Evolutionary conservation across 1,140 invertebrate species (phyloP), one percentile per base, ranked within the genome.

Genomic region (Centruroides vittatus): DNA sequence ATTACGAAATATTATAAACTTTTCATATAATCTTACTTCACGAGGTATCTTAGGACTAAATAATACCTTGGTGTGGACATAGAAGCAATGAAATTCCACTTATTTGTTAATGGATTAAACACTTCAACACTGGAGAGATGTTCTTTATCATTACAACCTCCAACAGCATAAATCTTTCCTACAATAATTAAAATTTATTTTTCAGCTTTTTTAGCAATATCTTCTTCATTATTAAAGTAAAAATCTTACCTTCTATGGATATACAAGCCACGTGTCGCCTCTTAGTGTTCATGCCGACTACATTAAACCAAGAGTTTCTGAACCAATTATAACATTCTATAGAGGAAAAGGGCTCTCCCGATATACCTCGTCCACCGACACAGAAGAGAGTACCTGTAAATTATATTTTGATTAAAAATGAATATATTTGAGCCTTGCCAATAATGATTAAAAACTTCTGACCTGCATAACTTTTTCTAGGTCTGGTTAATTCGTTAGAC

Each of bases 31-130:
- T 10, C 98, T 94, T 34, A 94, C 93, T 58, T 23, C 65, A 59
- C 9, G 48, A 10, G 48, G 48, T 49, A 10, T 49, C n/a, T n/a
- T 10, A n/a, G 58, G 34, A 23, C 23, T 23, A 23, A 23, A 23
- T 23, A 34, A 57, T 70, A 85, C 83, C 84, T 88, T 73, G 93
- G 80, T 5, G 92, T 95, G 63, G 91, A 98, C 95, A 99, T 98
- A 6, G 94, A 91, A 46, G 98, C 92, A 67, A 98, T 93, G 3
- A 93, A 93, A 71, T 89, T 91, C 95, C 95, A 99, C 47, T 89
- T 85, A 78, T 98, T 95, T 13, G 86, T 89, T 69, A 89, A 84
- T n/a, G 94, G 93, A 79, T 97, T 93, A 74, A 96, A 98, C 60
- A 89, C 76, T 76, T 99, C 95, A 0, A 93, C 94, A 69, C 89